Base-by-base conservation (phyloP, 2,888 invertebrate genomes). In the Holacanthella duospinosa region DNA sequence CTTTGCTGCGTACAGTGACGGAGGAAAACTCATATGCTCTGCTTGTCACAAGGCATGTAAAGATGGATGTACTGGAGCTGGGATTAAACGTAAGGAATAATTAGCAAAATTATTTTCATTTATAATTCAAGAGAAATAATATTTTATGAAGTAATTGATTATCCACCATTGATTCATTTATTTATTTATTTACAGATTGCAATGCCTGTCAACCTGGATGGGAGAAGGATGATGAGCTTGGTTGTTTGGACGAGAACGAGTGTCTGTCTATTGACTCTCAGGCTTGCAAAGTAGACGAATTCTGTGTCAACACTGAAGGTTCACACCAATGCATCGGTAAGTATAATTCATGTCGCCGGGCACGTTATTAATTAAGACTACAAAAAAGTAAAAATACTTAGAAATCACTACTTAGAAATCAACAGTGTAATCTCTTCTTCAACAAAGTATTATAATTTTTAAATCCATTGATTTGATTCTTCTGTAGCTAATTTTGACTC, bases 241-340 rank as follows among this genome's bases (percentile, higher is more conserved):
- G 88, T 0, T 95, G 95, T 74, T 74, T 83, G 48, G 94, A 94
- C 76, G 76, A 92, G 0, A 86, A 94, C 75, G 94, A 94, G 77
- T 95, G 94, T 77, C 77, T 85, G 3, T 78, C 81, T 29, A 75
- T 78, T 16, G 79, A 79, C 0, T 78, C 80, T 1, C 48, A 48
- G n/a, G 77, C 78, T 4, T 85, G 85, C 74, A 75, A 78, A 27
- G 75, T 75, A 29, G 83, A 86, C 74, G 84, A 93, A 75, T 93
- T 93, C 76, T 95, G 95, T 76, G 82, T 91, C 2, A 95, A 95
- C 76, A 87, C 85, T 16, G 87, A 90, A 61, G 94, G 95, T 6
- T 87, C 89, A 0, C 90, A 83, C 75, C 78, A 81, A 12, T 94
- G 94, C 77, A 78, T 87, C 74, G 79, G 82, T 79, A 75, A 75